Evolutionary conservation across 2,113 vertebrate species (phyloP).

Genomic region (Chloroceryle aenea): DNA sequence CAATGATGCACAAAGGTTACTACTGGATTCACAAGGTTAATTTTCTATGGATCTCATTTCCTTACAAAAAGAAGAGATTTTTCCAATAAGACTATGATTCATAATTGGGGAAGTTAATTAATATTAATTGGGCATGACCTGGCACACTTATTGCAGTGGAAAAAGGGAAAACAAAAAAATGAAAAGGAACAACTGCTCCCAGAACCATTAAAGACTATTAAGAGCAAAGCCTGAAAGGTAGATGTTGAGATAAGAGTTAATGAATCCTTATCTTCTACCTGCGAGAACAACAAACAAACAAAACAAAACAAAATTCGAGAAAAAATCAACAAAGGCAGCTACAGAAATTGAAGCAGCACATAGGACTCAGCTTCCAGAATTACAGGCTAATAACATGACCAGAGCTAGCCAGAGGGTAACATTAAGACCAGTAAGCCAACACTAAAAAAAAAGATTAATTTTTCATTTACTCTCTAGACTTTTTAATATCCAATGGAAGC

Average conservation of each 20-base stretch:
- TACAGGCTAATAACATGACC: slow-evolving; percentile 2
- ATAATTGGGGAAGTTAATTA: not conserved
- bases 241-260: slow-evolving; percentile 13
- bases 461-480: slow-evolving; percentile 38
- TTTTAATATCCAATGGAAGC: not conserved
- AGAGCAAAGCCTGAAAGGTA: slow-evolving; percentile 4
- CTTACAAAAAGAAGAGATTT: not conserved
- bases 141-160: not conserved
- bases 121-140: not conserved
- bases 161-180: slow-evolving; percentile 14
- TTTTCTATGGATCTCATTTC: not conserved
- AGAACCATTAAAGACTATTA: not conserved
- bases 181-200: not conserved
- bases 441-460: slow-evolving; percentile 1
- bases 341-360: not conserved
- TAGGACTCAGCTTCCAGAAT: not conserved
- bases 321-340: not conserved
- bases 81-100: not conserved
- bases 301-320: too few species aligned
- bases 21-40: not conserved
- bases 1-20: not conserved
- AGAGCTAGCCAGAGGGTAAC: slow-evolving; percentile 6
- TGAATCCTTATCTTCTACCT: slow-evolving; percentile 14
- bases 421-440: slow-evolving; percentile 3
- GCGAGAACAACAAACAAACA: not conserved